A percentile compares a stretch with the other conserved stretches of the same genome.
phyloP scores from a whole-genome alignment of 2,113 vertebrate genomes.

The Nipponia nippon region DNA sequence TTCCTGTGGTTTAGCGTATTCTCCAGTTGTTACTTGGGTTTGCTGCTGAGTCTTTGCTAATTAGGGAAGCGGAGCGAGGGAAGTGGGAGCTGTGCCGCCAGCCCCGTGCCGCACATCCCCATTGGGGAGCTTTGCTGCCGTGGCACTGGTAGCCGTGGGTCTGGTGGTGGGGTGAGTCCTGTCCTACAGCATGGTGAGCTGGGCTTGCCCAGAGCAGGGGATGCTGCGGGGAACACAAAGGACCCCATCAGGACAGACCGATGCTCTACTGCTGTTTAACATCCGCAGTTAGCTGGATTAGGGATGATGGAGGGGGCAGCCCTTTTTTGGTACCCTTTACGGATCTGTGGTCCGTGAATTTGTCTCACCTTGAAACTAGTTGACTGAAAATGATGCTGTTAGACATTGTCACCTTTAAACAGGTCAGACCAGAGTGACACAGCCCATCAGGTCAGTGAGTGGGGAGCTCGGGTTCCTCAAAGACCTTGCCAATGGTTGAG shows the following conservation, averaged over 20 bases:
- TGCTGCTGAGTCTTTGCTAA: neutral
- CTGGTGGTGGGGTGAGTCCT: neutral
- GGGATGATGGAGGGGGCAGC: neutral
- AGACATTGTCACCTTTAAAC: neutral
- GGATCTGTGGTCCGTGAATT: neutral
- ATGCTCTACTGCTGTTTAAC: neutral
- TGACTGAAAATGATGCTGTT: neutral
- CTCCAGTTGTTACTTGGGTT: neutral
- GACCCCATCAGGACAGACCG: neutral
- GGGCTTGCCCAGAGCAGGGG: neutral
- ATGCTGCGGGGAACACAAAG: too few species aligned
- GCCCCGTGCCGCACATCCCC: fast-evolving
- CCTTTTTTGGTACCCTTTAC: neutral
- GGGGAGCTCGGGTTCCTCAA: neutral
- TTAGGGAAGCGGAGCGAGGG: neutral
- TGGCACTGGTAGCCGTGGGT: neutral
- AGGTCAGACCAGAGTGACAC: neutral
- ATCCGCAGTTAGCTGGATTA: neutral
- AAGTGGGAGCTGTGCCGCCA: neutral
- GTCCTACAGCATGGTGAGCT: neutral
- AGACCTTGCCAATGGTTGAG: neutral
- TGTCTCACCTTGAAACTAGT: neutral
- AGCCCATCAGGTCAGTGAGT: neutral
- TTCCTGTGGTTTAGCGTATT: neutral
- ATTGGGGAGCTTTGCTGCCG: fast-evolving